phyloP scores from a whole-genome alignment of 2,113 vertebrate genomes.

The Accipiter virgatus region DNA sequence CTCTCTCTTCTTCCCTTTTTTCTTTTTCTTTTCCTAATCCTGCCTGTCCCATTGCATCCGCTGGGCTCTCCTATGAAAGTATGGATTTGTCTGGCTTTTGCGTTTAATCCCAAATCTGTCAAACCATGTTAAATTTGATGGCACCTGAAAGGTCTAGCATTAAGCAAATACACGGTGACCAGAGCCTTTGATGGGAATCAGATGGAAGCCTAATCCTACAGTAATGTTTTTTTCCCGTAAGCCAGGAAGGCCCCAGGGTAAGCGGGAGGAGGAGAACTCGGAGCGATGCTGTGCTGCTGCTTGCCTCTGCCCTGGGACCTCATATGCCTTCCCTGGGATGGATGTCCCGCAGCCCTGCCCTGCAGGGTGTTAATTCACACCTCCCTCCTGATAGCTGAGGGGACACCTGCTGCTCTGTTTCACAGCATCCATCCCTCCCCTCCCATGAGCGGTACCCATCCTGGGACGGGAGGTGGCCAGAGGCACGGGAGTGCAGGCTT shows the following conservation, averaged over 20 bases:
- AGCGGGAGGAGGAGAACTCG: not conserved
- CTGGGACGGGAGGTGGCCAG: fast-evolving
- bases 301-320: not conserved
- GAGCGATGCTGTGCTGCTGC: not conserved
- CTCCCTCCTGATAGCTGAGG: not conserved
- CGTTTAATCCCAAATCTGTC: conserved; percentile 71
- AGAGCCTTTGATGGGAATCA: conserved; percentile 66
- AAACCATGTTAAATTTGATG: conserved; percentile 66
- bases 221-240: conserved; percentile 39
- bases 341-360: not conserved
- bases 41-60: not conserved
- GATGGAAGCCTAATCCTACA: conserved; percentile 59
- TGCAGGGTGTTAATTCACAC: no score
- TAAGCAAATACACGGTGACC: conserved; percentile 69
- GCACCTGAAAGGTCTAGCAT: conserved; percentile 69
- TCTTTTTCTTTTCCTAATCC: not conserved
- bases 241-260: not conserved
- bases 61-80: conserved; percentile 33
- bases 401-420: not conserved
- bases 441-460: not conserved
- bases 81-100: conserved; percentile 69
- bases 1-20: not conserved
- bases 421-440: not conserved
- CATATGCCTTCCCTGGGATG: not conserved
- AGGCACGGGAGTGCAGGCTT: no score